phyloP scores from a whole-genome alignment of 2,888 invertebrate genomes.

The Athalia cordata region DNA sequence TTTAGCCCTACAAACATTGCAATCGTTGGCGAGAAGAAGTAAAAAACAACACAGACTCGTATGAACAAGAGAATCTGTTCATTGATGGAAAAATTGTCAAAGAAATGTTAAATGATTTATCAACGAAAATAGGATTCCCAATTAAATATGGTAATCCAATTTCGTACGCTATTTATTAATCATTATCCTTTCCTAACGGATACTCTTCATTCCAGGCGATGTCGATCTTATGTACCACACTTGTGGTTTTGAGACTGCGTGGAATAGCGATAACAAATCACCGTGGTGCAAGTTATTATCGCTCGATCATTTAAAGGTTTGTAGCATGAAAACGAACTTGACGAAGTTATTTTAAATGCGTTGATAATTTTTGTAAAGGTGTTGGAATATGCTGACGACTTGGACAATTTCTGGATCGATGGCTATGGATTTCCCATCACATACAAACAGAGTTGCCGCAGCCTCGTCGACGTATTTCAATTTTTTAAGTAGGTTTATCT shows the following conservation, averaged over 20 bases:
- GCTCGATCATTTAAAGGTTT: slow-evolving; percentile 68
- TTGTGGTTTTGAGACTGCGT: slow-evolving; percentile 90
- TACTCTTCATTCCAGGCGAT: slow-evolving; percentile 72
- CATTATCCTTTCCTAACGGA: background rate
- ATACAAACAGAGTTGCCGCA: slow-evolving; percentile 84
- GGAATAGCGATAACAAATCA: slow-evolving; percentile 79
- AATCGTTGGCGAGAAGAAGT: slow-evolving; percentile 82
- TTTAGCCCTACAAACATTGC: slow-evolving; percentile 88
- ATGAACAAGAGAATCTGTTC: slow-evolving; percentile 77
- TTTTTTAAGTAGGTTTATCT: slow-evolving; percentile 79
- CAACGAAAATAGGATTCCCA: slow-evolving; percentile 78
- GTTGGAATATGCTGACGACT: slow-evolving; percentile 85
- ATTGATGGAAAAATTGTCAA: slow-evolving; percentile 76
- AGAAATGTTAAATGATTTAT: slow-evolving; percentile 77
- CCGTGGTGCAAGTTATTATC: slow-evolving; percentile 89
- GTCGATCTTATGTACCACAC: slow-evolving; percentile 81
- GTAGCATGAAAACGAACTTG: background rate
- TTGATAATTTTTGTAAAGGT: slow-evolving; percentile 73
- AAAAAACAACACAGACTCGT: slow-evolving; percentile 80
- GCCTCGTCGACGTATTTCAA: slow-evolving; percentile 82
- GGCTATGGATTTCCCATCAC: slow-evolving; percentile 87
- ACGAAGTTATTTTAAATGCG: too few species aligned
- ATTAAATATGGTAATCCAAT: slow-evolving; percentile 66
- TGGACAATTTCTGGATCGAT: slow-evolving; percentile 88
- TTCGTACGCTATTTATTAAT: background rate